Base-by-base conservation (phyloP, 2,888 invertebrate genomes). In the Campoplex nolae region DNA sequence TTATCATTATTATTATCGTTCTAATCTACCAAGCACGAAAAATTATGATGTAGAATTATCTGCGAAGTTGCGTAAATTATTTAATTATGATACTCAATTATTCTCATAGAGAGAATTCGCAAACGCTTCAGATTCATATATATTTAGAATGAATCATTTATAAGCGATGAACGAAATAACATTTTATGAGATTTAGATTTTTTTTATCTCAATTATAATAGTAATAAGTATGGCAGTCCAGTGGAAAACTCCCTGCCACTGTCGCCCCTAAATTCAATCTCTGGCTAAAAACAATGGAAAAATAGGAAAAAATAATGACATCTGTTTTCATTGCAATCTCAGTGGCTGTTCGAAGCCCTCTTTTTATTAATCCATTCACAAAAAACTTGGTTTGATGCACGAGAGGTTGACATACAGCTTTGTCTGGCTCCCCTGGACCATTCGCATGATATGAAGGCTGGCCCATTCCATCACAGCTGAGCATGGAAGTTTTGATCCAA, bases 71-170 rank as follows among this genome's bases (percentile, higher is more conserved):
- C 23, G 70, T 56, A 9, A 70, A 70, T 79, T 70, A 70, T 78
- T 78, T 32, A 78, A 78, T 78, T 76, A 76, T 71, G 54, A 70
- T n/a, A 28, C 18, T 42, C 23, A 48, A 65, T 76, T 42, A 62
- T 76, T 1, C 32, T 18, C 45, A 23, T 38, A 75, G 35, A 1
- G 18, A 16, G 3, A 23, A 38, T 23, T n/a, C 18, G 16, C 51
- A 48, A 73, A 62, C 8, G 28, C 16, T 1, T 58, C 23, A 42
- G 18, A 45, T 8, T 13, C 18, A 35, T 18, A 74, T 18, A 74
- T 54, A 35, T 51, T 32, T 35, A 8, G 51, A n/a, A 35, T 73
- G 1, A 35, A 18, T 62, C 16, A 32, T 51, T 51, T 51, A 48
- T 48, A 48, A 3, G 48, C 16, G 16, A 48, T 48, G 7, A 51